A percentile compares a stretch with the other conserved stretches of the same genome.
Conservation (phyloP, 1,140 invertebrate species). For the Zophobas morio region DNA sequence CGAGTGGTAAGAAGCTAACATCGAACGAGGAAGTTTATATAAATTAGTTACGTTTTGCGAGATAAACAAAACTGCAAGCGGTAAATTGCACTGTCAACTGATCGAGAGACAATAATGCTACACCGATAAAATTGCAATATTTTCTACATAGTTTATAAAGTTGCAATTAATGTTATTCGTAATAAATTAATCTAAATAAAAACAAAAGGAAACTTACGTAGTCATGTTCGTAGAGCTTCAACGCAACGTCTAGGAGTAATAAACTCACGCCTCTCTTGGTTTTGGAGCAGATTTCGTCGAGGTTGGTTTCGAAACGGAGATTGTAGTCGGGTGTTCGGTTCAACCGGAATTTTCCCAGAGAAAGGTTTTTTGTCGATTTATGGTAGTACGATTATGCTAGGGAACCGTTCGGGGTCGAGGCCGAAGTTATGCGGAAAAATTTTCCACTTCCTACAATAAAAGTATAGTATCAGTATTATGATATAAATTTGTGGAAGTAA, state of each 20-base stretch:
- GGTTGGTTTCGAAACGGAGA: conserved; percentile 67
- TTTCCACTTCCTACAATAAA: conserved; percentile 62
- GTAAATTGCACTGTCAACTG: too few species aligned
- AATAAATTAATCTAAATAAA: too few species aligned
- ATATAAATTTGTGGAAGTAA: too few species aligned
- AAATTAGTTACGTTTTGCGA: too few species aligned
- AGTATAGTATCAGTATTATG: too few species aligned
- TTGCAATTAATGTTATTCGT: too few species aligned
- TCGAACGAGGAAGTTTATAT: too few species aligned
- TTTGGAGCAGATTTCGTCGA: conserved; percentile 66
- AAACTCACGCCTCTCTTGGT: conserved; percentile 71
- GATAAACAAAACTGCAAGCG: too few species aligned
- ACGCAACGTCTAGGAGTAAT: conserved; percentile 70
- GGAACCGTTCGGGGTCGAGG: conserved; percentile 70
- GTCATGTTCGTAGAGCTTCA: conserved; percentile 66
- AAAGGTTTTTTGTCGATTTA: conserved; percentile 51
- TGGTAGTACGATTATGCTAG: conserved; percentile 64
- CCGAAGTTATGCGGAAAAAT: conserved; percentile 72
- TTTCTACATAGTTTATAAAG: too few species aligned
- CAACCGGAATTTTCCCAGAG: conserved; percentile 65
- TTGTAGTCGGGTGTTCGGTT: conserved; percentile 68
- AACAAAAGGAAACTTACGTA: conserved; percentile 53
- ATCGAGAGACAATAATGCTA: too few species aligned
- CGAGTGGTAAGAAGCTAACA: too few species aligned
- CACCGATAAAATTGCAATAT: too few species aligned